Evolutionary conservation across 2,113 vertebrate species (phyloP).

Genomic region (Cynoglossus semilaevis): DNA sequence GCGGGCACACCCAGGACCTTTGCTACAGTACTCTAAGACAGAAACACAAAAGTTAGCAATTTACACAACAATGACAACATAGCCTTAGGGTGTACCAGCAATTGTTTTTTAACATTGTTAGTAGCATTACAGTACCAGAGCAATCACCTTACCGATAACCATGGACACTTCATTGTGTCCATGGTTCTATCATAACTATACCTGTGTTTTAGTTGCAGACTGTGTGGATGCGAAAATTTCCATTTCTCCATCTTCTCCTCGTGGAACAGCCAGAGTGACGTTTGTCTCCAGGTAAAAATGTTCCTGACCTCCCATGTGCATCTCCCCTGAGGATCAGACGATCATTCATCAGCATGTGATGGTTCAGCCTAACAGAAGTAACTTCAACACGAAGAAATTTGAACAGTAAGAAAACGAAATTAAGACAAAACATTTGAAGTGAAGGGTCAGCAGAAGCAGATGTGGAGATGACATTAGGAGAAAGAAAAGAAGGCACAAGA

Average conservation of each 20-base stretch:
- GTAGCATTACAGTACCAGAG: no score
- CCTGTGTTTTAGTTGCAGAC: conserved; percentile 65
- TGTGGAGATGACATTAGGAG: no score
- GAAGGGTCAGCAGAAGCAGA: no score
- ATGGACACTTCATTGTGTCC: background rate
- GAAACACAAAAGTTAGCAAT: background rate
- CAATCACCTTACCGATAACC: no score
- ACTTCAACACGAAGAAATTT: no score
- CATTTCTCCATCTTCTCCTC: conserved; percentile 90
- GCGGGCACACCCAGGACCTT: conserved; percentile 83
- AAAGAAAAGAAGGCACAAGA: no score
- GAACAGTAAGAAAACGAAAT: no score
- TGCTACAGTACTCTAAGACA: conserved; percentile 76
- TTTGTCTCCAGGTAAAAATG: conserved; percentile 98
- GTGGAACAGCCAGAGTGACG: conserved; percentile 86
- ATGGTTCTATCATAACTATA: background rate
- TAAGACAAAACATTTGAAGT: no score
- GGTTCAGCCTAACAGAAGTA: background rate
- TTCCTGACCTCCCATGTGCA: conserved; percentile 92
- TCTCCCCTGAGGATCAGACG: conserved; percentile 77
- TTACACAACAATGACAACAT: background rate
- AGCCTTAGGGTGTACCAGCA: no score
- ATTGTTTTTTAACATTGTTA: no score
- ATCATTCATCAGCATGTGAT: background rate
- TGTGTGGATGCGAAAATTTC: conserved; percentile 92